Evolutionary conservation across 2,113 vertebrate genomes (phyloP), one percentile per base, ranked within the genome.

Genomic region (Sarotherodon lohbergeri): DNA sequence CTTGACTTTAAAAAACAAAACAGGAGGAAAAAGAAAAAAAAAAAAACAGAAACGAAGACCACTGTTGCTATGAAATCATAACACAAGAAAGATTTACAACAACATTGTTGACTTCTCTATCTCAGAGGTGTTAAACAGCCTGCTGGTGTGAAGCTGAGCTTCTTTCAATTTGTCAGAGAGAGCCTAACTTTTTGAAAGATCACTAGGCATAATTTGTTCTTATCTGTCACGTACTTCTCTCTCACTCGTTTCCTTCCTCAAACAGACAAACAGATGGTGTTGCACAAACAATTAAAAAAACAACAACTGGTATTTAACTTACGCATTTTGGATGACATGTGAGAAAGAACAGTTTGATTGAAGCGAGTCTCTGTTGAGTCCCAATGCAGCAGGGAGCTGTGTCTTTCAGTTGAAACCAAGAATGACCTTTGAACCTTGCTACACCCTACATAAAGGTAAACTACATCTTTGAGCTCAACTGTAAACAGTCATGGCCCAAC

Each of bases 161-260:
- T 9, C 83, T 59, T 79, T 2, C 9, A 39, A 14, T 86, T 81
- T 76, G 24, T 57, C 14, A 55, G 27, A 82, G 78, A 22, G 50
- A 16, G 22, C 1, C 11, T n/a, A 50, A 52, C 56, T 50, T n/a
- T 80, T 11, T 71, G 6, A 88, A 78, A 83, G 63, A 66, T 32
- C 55, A 57, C 2, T 73, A 11, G 39, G 4, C 17, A 52, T 5
- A n/a, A 12, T 46, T 54, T 55, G 36, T 17, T n/a, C 24, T 61
- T 55, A 90, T 85, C 80, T 41, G 29, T 24, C 16, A 61, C 17
- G 48, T 13, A 84, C 80, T 86, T 91, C 83, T 91, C 57, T 39
- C n/a, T 66, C 36, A 41, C 78, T 84, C 17, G 24, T 81, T 94
- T 94, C 88, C 93, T 93, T 93, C 92, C 93, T 93, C 86, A 80